Evolutionary conservation across 2,797 vertebrate genomes (phyloP).

Genomic region (Lagocephalus sceleratus): DNA sequence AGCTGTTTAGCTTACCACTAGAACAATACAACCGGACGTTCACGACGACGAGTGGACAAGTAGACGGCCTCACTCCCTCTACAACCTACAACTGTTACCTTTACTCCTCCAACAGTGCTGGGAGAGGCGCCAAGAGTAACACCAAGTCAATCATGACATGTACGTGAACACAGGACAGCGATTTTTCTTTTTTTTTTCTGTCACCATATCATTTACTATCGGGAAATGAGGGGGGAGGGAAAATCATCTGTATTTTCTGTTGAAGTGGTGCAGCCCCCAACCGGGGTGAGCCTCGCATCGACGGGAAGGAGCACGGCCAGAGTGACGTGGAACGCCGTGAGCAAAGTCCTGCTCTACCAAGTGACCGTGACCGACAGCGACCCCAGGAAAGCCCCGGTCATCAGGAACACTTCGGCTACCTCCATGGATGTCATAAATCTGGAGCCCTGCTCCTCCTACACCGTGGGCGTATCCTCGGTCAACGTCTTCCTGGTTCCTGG

Average conservation of each 20-base stretch:
- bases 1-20: neutral
- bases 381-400: conserved; percentile 6
- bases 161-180: conserved; percentile 55
- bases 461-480: conserved; percentile 73
- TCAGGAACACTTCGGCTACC: conserved; percentile 39
- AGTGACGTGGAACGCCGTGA: conserved; percentile 62
- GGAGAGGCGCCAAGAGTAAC: conserved; percentile 57
- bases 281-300: conserved; percentile 24
- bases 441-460: conserved; percentile 74
- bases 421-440: conserved; percentile 58
- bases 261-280: conserved; percentile 78
- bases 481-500: conserved; percentile 72
- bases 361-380: conserved; percentile 57
- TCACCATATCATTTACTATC: neutral
- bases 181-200: neutral
- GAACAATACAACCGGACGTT: conserved; percentile 50
- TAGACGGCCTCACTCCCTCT: conserved; percentile 56
- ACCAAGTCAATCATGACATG: conserved; percentile 67
- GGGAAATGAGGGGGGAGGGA: neutral
- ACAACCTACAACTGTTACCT: conserved; percentile 70
- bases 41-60: conserved; percentile 35
- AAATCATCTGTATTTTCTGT: conserved; percentile 22
- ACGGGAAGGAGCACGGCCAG: conserved; percentile 49
- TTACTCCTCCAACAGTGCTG: conserved; percentile 70
- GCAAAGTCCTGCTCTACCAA: conserved; percentile 71